Evolutionary conservation across 35 echinoderm and acorn worm genomes (phyloP).

Genomic region (Strongylocentrotus purpuratus): DNA sequence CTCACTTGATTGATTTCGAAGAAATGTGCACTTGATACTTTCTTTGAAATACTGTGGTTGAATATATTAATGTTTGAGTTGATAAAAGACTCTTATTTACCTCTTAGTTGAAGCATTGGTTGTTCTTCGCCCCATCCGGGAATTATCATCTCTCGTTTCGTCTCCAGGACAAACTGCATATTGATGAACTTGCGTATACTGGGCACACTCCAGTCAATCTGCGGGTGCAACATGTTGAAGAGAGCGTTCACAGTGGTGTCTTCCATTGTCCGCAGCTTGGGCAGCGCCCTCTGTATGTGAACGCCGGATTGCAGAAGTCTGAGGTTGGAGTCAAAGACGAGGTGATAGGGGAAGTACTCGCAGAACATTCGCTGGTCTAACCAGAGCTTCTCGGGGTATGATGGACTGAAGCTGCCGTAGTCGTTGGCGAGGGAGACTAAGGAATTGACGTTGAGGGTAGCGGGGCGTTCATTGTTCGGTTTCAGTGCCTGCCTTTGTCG

Average conservation of each 20-base stretch:
- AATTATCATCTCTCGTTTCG: constrained; percentile 78
- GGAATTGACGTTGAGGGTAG: constrained; percentile 30
- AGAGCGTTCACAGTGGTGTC: constrained; percentile 70
- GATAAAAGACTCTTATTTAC: constrained; percentile 47
- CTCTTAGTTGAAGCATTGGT: constrained; percentile 92
- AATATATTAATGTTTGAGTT: too few relatives aligned
- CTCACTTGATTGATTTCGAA: too few relatives aligned
- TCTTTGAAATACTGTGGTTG: too few relatives aligned
- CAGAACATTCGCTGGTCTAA: constrained; percentile 89
- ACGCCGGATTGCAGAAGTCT: constrained; percentile 82
- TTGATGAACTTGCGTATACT: constrained; percentile 98
- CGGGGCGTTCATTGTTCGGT: constrained; percentile 38
- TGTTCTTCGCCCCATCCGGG: constrained; percentile 70
- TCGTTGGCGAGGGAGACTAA: constrained; percentile 69
- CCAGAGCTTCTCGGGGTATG: constrained; percentile 93
- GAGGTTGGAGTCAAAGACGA: constrained; percentile 86
- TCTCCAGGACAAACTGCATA: constrained; percentile 96
- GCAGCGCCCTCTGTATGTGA: constrained; percentile 90
- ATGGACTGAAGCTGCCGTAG: constrained; percentile 71
- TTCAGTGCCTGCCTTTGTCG: not conserved
- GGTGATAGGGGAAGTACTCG: constrained; percentile 95
- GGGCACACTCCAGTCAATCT: constrained; percentile 89
- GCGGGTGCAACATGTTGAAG: constrained; percentile 95
- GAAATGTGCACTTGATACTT: too few relatives aligned
- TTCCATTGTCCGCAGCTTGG: constrained; percentile 64